These are phyloP conservation scores for Heteromormyrus szaboi DNA, from an alignment of 2,797 vertebrate species.

Conservation along the genomic window DNA sequence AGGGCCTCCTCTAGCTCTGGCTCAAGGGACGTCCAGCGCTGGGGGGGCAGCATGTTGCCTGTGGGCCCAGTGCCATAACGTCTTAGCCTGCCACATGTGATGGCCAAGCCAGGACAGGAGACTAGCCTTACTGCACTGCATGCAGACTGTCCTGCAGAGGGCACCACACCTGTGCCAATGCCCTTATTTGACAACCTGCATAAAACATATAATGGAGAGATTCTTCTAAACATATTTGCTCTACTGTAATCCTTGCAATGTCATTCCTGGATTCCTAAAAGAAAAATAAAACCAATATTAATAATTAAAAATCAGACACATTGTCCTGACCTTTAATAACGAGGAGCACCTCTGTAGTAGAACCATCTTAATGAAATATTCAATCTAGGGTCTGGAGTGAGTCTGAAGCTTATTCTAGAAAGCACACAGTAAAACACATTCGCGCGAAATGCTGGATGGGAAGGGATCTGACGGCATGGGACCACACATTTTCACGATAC, in stretches of 20 bases:
- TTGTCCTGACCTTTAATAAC: not conserved
- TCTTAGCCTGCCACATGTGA: slow-evolving; percentile 34
- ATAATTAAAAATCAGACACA: not conserved
- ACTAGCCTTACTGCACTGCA: slow-evolving; percentile 28
- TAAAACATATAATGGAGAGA: slow-evolving; percentile 45
- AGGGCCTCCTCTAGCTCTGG: slow-evolving; percentile 80
- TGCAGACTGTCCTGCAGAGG: slow-evolving; percentile 38
- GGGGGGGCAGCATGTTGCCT: slow-evolving; percentile 53
- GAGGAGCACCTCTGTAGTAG: not conserved
- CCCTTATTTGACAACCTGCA: slow-evolving; percentile 55
- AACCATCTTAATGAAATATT: not conserved
- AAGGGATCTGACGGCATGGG: not conserved
- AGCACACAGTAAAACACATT: not conserved
- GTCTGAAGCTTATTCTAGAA: not conserved
- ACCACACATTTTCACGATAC: not conserved
- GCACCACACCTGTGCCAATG: slow-evolving; percentile 44
- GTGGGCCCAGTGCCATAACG: slow-evolving; percentile 60
- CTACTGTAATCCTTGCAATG: not conserved
- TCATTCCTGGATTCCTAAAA: slow-evolving; percentile 14
- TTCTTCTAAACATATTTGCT: slow-evolving; percentile 57
- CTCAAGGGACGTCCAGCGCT: slow-evolving; percentile 61
- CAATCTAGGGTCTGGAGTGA: not conserved
- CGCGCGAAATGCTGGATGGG: not conserved
- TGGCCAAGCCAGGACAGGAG: slow-evolving; percentile 30
- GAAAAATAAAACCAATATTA: not conserved